Evolutionary conservation across 2,113 vertebrate species (phyloP).

Genomic region (Semnopithecus entellus): DNA sequence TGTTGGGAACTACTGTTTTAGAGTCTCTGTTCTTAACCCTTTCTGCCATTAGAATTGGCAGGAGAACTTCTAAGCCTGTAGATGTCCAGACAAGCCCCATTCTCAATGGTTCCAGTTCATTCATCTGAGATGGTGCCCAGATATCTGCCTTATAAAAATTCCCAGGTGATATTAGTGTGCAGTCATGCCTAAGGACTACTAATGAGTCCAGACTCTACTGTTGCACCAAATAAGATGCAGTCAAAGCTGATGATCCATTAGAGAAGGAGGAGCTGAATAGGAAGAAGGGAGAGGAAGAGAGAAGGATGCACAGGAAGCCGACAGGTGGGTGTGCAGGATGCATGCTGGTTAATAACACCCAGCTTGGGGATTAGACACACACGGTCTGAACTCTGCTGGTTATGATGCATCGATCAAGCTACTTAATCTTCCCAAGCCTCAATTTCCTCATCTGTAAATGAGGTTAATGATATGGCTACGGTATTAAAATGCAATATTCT

Average conservation of each 20-base stretch:
- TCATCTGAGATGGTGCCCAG: neutral
- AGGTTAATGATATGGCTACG: neutral
- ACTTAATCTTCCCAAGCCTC: neutral
- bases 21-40: neutral
- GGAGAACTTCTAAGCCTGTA: neutral
- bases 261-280: neutral
- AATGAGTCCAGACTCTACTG: neutral
- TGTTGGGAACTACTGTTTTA: neutral
- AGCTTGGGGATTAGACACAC: neutral
- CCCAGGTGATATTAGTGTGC: neutral
- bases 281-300: neutral
- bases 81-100: neutral
- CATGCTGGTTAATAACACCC: neutral
- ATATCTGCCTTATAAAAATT: neutral
- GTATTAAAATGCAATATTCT: neutral
- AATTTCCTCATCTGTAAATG: neutral
- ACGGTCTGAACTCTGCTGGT: neutral
- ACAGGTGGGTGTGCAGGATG: neutral
- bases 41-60: neutral
- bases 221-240: neutral
- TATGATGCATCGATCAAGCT: neutral
- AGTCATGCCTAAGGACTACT: neutral
- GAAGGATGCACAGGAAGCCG: neutral
- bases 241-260: neutral
- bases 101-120: neutral